Conservation (phyloP, 2,113 vertebrate species). For the Otocyon megalotis region DNA sequence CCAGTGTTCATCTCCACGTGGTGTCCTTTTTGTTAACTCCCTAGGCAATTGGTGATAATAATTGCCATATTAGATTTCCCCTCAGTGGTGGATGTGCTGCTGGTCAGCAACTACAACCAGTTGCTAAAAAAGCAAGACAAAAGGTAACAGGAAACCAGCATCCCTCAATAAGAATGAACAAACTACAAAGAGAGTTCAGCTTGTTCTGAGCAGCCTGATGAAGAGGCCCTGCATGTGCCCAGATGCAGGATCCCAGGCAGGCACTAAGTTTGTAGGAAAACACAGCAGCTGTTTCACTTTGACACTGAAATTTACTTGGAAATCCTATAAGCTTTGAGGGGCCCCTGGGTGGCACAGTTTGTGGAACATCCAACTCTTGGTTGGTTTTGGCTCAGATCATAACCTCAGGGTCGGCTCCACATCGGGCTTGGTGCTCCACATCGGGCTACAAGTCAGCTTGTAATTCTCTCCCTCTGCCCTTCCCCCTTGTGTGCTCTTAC, state of each 20-base stretch:
- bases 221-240: background rate
- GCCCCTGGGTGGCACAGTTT: background rate
- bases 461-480: background rate
- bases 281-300: background rate
- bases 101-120: background rate
- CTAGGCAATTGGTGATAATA: background rate
- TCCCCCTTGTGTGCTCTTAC: background rate
- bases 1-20: background rate
- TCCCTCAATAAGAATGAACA: background rate
- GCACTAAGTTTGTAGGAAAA: background rate
- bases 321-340: background rate
- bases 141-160: background rate
- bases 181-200: background rate
- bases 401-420: background rate
- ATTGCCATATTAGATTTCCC: background rate
- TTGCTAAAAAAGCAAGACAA: background rate
- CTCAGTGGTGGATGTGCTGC: background rate
- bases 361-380: background rate
- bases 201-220: background rate
- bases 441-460: background rate
- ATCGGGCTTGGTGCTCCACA: accelerated
- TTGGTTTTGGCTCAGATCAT: background rate
- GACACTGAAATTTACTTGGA: background rate
- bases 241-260: background rate
- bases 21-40: background rate